Base-by-base conservation (phyloP, 2,888 invertebrate species). In the Seira sanloemensis region DNA sequence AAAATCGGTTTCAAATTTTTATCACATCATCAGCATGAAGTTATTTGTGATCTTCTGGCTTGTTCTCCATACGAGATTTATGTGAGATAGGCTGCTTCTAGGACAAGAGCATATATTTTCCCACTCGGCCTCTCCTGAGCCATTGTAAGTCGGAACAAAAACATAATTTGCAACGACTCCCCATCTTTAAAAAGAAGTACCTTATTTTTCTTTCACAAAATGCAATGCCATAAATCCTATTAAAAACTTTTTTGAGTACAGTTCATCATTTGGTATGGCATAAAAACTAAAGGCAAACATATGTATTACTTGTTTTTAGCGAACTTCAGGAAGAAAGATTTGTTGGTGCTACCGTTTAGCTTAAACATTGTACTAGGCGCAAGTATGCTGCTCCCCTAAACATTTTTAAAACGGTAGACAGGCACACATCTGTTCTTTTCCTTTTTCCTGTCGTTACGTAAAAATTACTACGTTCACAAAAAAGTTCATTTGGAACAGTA, bases 351-450 rank as follows among this genome's bases (percentile, higher is more conserved):
- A 54, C 50, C 46, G 77, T 77, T 76, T 76, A 76, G 19, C 54
- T 54, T 67, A 77, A 77, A 68, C 27, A 77, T n/a, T 69, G 27
- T 68, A 77, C 77, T 19, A 69, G 77, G 25, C 16, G 16, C 25
- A 77, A 77, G 9, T 69, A 77, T 77, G 77, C 26, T 54, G 77
- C 62, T 77, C 54, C 23, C 46, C 69, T 67, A 77, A 77, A 77
- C 54, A 77, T 77, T 58, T 54, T 67, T 68, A 71, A 71, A 27
- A 25, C 46, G 46, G 46, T 46, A 46, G 71, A 46, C 46, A 71
- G 71, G 25, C 50, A 67, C 77, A 77, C 77, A 77, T 77, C 77
- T 77, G 77, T 77, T 69, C 46, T 58, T 50, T 37, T 66, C 46
- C 37, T 21, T 67, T 1, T 2, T 18, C 67, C 2, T 9, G 50